A percentile compares a stretch with the other conserved stretches of the same genome.
phyloP scores from a whole-genome alignment of 2,888 invertebrate genomes.

The Mesoligia furuncula region DNA sequence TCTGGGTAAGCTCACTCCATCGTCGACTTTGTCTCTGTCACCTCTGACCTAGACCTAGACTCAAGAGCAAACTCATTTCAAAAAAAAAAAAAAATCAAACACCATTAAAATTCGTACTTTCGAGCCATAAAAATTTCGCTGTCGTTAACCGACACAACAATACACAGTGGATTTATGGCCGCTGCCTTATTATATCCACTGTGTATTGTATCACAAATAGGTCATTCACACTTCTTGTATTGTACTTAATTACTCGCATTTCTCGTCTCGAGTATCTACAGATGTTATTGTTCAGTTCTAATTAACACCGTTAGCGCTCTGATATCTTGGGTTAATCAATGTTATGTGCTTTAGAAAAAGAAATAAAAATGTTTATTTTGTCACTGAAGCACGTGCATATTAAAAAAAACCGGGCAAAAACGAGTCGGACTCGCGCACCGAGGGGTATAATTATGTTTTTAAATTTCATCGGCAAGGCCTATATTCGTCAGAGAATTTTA shows the following conservation, averaged over 20 bases:
- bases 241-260: constrained; percentile 29
- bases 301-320: neutral
- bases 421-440: too few relatives aligned
- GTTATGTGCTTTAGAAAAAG: neutral
- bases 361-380: neutral
- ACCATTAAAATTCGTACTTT: neutral
- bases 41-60: too few relatives aligned
- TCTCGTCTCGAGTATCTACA: neutral
- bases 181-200: neutral
- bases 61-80: too few relatives aligned
- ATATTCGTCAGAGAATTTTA: too few relatives aligned
- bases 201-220: constrained; percentile 43
- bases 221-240: constrained; percentile 51
- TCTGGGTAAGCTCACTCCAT: too few relatives aligned
- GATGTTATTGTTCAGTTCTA: constrained; percentile 19
- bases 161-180: neutral
- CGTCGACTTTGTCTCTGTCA: too few relatives aligned
- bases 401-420: too few relatives aligned
- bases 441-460: too few relatives aligned
- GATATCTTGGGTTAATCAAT: constrained; percentile 1
- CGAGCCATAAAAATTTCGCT: neutral
- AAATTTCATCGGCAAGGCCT: too few relatives aligned
- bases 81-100: too few relatives aligned
- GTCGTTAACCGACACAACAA: neutral
- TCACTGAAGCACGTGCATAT: neutral